These are phyloP conservation scores for Globodera rostochiensis DNA, from an alignment of 1,140 invertebrate species.

Conservation along the genomic window DNA sequence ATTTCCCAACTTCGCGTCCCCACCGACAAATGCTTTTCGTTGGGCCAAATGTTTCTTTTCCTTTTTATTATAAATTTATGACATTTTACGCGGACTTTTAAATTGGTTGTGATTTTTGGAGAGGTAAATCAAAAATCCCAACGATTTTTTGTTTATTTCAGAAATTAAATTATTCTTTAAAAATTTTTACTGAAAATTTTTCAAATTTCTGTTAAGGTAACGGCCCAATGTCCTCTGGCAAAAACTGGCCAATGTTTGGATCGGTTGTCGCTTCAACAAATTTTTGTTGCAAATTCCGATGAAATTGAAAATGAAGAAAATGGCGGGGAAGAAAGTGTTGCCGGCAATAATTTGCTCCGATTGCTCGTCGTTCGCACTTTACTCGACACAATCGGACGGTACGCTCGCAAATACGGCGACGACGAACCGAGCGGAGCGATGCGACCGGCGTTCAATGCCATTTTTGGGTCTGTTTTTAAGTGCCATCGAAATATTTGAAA, in stretches of 20 bases:
- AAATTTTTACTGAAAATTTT: too few relatives aligned
- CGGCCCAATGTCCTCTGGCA: too few relatives aligned
- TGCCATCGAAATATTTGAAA: not conserved
- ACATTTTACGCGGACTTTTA: too few relatives aligned
- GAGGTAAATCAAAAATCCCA: not conserved
- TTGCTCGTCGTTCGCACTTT: not conserved
- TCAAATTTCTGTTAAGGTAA: too few relatives aligned
- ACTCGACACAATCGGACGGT: not conserved
- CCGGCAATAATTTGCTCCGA: not conserved
- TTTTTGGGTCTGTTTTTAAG: not conserved
- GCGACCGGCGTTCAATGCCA: not conserved
- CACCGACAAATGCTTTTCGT: conserved; percentile 23
- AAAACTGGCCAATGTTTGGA: not conserved
- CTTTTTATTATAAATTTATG: too few relatives aligned
- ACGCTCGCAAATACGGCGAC: conserved; percentile 8
- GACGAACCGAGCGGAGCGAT: not conserved
- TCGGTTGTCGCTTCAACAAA: not conserved
- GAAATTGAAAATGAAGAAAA: not conserved
- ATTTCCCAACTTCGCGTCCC: conserved; percentile 7
- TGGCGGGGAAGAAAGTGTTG: not conserved
- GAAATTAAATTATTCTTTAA: too few relatives aligned
- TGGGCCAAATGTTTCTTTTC: not conserved
- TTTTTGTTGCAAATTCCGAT: not conserved
- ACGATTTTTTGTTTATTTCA: too few relatives aligned
- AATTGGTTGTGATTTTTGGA: too few relatives aligned